Evolutionary conservation across 2,113 vertebrate genomes (phyloP).

Genomic region (Arothron firmamentum): DNA sequence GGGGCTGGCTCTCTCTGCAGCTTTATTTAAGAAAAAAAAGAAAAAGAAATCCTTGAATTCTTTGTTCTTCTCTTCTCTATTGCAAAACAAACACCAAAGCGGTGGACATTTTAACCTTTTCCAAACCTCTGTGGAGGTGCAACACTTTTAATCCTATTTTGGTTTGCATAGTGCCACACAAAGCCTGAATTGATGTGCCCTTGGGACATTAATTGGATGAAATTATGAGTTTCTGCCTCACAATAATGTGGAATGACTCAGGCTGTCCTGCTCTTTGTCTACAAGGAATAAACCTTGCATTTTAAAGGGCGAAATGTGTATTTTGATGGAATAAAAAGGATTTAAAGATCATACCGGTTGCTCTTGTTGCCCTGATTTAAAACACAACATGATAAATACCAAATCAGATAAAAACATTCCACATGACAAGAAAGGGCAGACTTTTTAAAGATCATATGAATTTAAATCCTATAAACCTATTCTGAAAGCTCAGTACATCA

Average conservation of each 20-base stretch:
- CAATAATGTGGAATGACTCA: slow-evolving; percentile 5
- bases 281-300: not conserved
- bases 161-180: slow-evolving; percentile 8
- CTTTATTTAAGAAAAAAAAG: slow-evolving; percentile 32
- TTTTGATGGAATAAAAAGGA: slow-evolving; percentile 3
- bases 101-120: slow-evolving; percentile 17
- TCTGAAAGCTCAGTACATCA: too few relatives aligned
- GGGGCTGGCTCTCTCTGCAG: slow-evolving; percentile 3
- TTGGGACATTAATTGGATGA: slow-evolving; percentile 42
- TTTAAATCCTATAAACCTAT: too few relatives aligned
- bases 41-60: slow-evolving; percentile 18
- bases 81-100: slow-evolving; percentile 11
- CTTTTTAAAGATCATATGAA: too few relatives aligned
- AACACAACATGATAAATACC: not conserved
- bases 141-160: slow-evolving; percentile 11
- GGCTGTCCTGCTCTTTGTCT: not conserved
- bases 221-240: slow-evolving; percentile 22
- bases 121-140: slow-evolving; percentile 8
- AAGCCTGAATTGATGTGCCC: slow-evolving; percentile 18
- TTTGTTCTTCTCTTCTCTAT: slow-evolving; percentile 3
- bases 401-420: not conserved
- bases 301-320: not conserved
- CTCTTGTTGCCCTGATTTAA: not conserved
- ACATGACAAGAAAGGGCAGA: too few relatives aligned
- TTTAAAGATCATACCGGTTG: not conserved